A percentile compares a stretch with the other conserved stretches of the same genome.
phyloP scores from a whole-genome alignment of 2,888 invertebrate species.

The Cylloceria caligata region DNA sequence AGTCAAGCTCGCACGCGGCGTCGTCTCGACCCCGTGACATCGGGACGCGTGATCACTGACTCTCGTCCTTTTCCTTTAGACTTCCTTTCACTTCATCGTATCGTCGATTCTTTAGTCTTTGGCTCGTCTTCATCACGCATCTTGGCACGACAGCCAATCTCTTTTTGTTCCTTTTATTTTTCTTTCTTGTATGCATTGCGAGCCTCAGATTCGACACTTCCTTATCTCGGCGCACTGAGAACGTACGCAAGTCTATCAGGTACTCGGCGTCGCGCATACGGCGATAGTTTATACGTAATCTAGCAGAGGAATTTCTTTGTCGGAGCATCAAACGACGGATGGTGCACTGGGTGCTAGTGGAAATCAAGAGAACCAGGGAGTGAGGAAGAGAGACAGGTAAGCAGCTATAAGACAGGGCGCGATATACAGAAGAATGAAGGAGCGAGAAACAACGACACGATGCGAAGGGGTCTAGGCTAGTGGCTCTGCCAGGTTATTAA shows the following conservation, averaged over 20 bases:
- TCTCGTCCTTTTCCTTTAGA: background rate
- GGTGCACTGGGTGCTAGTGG: slow-evolving; percentile 33
- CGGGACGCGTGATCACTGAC: slow-evolving; percentile 34
- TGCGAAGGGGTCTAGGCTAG: slow-evolving; percentile 51
- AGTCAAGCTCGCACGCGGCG: slow-evolving; percentile 29
- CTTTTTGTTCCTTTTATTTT: slow-evolving; percentile 15
- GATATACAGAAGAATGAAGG: slow-evolving; percentile 36
- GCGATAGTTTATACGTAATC: slow-evolving; percentile 75
- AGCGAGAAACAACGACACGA: slow-evolving; percentile 55
- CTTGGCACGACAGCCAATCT: slow-evolving; percentile 19
- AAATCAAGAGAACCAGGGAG: slow-evolving; percentile 35
- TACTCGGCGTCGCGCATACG: slow-evolving; percentile 65
- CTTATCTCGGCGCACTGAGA: slow-evolving; percentile 72
- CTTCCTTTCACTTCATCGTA: slow-evolving; percentile 30
- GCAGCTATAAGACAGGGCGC: background rate
- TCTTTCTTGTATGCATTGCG: background rate
- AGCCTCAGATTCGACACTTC: slow-evolving; percentile 27
- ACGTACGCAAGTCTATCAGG: slow-evolving; percentile 67
- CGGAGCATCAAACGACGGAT: slow-evolving; percentile 71
- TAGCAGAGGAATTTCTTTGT: slow-evolving; percentile 80
- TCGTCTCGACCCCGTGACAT: slow-evolving; percentile 36
- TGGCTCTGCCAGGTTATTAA: slow-evolving; percentile 74
- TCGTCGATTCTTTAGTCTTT: slow-evolving; percentile 26
- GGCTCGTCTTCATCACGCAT: slow-evolving; percentile 34
- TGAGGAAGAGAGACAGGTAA: slow-evolving; percentile 12